Conservation (phyloP, 2,888 invertebrate species). For the Hartigia nigra region DNA sequence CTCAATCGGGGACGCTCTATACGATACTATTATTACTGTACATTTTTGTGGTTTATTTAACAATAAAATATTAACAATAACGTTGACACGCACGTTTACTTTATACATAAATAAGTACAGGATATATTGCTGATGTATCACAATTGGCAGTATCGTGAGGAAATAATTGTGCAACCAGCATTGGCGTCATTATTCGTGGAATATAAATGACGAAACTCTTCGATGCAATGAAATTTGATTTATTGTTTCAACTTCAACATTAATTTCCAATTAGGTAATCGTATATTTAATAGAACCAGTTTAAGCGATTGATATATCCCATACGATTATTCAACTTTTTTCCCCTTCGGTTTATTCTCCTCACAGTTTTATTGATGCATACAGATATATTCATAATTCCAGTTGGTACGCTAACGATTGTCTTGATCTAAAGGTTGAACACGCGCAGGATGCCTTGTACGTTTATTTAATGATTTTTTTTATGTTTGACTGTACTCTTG, state of each 20-base stretch:
- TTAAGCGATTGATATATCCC: not conserved
- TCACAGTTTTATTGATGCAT: not conserved
- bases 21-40: conserved; percentile 63
- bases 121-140: not conserved
- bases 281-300: not conserved
- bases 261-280: not conserved
- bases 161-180: not conserved
- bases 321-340: not conserved
- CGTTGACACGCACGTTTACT: conserved; percentile 35
- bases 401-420: not conserved
- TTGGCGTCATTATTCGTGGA: not conserved
- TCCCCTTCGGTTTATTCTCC: too few species aligned
- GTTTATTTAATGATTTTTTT: too few species aligned
- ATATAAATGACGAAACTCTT: not conserved
- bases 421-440: too few species aligned
- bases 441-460: too few species aligned
- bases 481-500: not conserved
- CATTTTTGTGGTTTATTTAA: conserved; percentile 66
- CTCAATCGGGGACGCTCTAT: conserved; percentile 44
- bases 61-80: conserved; percentile 62
- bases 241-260: not conserved
- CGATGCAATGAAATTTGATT: not conserved
- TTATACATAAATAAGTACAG: conserved; percentile 1
- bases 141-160: not conserved
- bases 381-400: not conserved